Conservation (phyloP, 2,888 invertebrate genomes). For the Ceramica pisi region DNA sequence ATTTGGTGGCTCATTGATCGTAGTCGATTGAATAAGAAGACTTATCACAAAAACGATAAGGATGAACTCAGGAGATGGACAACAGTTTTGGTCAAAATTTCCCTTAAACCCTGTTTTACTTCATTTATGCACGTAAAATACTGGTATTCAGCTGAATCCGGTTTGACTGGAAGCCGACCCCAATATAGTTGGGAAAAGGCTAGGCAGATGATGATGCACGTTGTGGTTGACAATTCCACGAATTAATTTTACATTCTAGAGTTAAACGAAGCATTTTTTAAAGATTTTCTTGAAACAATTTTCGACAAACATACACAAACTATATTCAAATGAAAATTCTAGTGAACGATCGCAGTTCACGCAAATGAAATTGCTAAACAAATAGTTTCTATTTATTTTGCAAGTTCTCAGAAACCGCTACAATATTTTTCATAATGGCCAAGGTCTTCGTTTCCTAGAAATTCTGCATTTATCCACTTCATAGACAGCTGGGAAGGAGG, state of each 20-base stretch:
- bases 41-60: background rate
- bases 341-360: slow-evolving; percentile 34
- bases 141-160: too few species aligned
- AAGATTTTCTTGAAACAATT: slow-evolving; percentile 6
- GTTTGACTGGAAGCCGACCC: too few species aligned
- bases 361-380: slow-evolving; percentile 29
- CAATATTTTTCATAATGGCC: slow-evolving; percentile 24
- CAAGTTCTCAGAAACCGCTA: slow-evolving; percentile 33
- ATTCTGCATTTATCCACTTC: slow-evolving; percentile 15
- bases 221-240: background rate
- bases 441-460: slow-evolving; percentile 41
- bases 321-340: slow-evolving; percentile 22
- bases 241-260: background rate
- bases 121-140: too few species aligned
- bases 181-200: too few species aligned
- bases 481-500: slow-evolving; percentile 4
- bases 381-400: slow-evolving; percentile 38
- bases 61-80: background rate
- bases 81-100: background rate
- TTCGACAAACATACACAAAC: slow-evolving; percentile 12
- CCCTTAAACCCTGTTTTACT: background rate
- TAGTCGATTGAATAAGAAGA: background rate
- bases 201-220: too few species aligned
- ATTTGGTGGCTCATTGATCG: too few species aligned
- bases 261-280: background rate